phyloP scores from a whole-genome alignment of 1,140 invertebrate species.

The Heterodera schachtii region DNA sequence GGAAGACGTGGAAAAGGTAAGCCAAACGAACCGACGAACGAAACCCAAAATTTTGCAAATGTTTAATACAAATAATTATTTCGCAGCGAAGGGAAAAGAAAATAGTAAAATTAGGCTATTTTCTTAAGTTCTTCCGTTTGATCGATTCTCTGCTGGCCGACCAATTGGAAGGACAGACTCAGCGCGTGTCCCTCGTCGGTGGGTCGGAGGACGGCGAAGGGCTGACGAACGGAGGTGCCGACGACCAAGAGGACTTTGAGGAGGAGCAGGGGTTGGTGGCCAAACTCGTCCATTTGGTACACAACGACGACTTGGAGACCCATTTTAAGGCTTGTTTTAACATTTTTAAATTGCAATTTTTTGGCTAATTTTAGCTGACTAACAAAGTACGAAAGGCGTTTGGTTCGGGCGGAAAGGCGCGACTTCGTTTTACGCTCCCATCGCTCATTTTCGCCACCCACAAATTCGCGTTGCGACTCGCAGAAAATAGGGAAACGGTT shows the following conservation, averaged over 20 bases:
- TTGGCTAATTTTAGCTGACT: slow-evolving; percentile 70
- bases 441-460: slow-evolving; percentile 89
- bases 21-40: not conserved
- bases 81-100: too few relatives aligned
- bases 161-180: slow-evolving; percentile 75
- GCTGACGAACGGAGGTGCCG: slow-evolving; percentile 72
- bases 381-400: slow-evolving; percentile 83
- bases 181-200: not conserved
- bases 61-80: too few relatives aligned
- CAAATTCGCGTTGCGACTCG: slow-evolving; percentile 82
- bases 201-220: slow-evolving; percentile 12
- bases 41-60: too few relatives aligned
- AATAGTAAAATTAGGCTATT: too few relatives aligned
- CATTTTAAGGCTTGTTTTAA: slow-evolving; percentile 74
- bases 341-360: slow-evolving; percentile 6
- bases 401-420: slow-evolving; percentile 80
- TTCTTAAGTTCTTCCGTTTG: slow-evolving; percentile 36
- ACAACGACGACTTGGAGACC: slow-evolving; percentile 81
- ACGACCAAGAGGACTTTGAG: slow-evolving; percentile 81
- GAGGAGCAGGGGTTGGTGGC: slow-evolving; percentile 92
- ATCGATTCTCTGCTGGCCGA: slow-evolving; percentile 70
- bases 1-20: slow-evolving; percentile 73
- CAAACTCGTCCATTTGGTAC: slow-evolving; percentile 85
- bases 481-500: slow-evolving; percentile 77
- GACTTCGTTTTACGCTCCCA: slow-evolving; percentile 89